phyloP scores from a whole-genome alignment of 2,113 vertebrate species.

The Lampris megalopsis region DNA sequence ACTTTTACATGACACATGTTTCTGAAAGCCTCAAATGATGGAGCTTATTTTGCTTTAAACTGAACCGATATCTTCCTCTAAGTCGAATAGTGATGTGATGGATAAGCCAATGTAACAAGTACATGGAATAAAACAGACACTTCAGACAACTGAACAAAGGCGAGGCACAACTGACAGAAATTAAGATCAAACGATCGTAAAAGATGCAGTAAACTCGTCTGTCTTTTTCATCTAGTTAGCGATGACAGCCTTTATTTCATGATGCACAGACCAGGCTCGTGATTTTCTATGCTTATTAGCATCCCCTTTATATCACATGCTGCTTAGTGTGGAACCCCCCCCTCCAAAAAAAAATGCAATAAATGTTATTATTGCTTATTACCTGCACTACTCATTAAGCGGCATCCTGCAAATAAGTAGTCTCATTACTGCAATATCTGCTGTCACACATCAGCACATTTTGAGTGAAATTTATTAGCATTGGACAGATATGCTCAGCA shows the following conservation, averaged over 20 bases:
- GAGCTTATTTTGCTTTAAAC: constrained; percentile 88
- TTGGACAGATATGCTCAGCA: neutral
- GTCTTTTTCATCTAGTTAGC: constrained; percentile 7
- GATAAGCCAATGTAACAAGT: constrained; percentile 21
- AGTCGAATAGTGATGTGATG: constrained; percentile 50
- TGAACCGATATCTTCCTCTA: constrained; percentile 83
- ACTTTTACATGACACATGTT: constrained; percentile 81
- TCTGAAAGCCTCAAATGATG: constrained; percentile 89
- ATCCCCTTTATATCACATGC: neutral
- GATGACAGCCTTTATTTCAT: constrained; percentile 8
- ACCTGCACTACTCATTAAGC: neutral
- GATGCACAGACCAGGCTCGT: neutral
- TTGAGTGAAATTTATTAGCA: neutral
- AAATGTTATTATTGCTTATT: neutral
- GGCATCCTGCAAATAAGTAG: neutral
- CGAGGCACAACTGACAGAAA: constrained; percentile 38
- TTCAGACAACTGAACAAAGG: constrained; percentile 17
- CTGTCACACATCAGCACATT: neutral
- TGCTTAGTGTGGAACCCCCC: neutral
- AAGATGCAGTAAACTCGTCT: constrained; percentile 12
- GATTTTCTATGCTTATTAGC: neutral
- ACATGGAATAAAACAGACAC: constrained; percentile 65
- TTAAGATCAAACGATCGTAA: constrained; percentile 45
- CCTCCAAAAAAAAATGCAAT: neutral
- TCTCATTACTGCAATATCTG: neutral